Evolutionary conservation across 2,797 vertebrate genomes (phyloP).

Genomic region (Karalla daura): DNA sequence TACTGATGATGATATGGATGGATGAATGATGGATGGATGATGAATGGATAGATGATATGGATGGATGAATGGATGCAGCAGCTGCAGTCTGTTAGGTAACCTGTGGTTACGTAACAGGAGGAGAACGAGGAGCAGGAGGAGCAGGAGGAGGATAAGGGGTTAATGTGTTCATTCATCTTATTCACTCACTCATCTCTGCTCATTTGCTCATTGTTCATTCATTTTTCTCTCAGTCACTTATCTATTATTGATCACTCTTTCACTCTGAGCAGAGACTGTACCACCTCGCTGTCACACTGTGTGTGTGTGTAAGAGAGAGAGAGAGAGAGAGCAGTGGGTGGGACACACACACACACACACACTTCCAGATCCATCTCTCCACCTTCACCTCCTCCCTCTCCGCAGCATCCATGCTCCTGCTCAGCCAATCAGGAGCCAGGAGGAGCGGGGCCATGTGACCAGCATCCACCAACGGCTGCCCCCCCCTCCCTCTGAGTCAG

Average conservation of each 20-base stretch:
- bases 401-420: conserved; percentile 61
- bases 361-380: conserved; percentile 59
- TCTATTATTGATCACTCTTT: not conserved
- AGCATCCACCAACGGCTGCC: conserved; percentile 32
- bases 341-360: too few relatives aligned
- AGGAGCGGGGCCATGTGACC: conserved; percentile 48
- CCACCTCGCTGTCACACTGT: conserved; percentile 12
- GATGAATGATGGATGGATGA: too few relatives aligned
- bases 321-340: conserved; percentile 19
- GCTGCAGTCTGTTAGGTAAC: conserved; percentile 30
- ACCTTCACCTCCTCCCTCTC: conserved; percentile 47
- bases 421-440: conserved; percentile 41
- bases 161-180: too few relatives aligned
- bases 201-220: not conserved
- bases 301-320: conserved; percentile 16
- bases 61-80: too few relatives aligned
- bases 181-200: not conserved
- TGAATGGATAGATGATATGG: too few relatives aligned
- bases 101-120: conserved; percentile 35
- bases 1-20: too few relatives aligned
- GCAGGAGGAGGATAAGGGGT: not conserved
- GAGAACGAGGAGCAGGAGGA: not conserved
- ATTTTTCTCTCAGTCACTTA: not conserved
- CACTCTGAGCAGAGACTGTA: not conserved
- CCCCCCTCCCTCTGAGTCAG: conserved; percentile 35